Conservation (phyloP, 2,888 invertebrate genomes). For the Lasioglossum vierecki region DNA sequence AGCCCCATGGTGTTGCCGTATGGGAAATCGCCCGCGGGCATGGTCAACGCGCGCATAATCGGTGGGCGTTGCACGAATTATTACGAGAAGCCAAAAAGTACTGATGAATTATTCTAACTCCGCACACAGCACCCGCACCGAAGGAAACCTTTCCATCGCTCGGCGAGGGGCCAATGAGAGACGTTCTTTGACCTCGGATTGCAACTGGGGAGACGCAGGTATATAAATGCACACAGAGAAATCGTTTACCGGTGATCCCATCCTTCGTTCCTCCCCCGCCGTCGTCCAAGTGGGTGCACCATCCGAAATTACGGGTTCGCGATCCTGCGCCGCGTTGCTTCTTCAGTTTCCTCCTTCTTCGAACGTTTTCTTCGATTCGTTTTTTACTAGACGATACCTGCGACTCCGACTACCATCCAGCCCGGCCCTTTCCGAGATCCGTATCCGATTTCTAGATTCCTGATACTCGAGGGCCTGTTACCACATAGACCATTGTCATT, state of each 20-base stretch:
- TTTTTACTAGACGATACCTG: slow-evolving; percentile 2
- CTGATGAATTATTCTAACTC: slow-evolving; percentile 79
- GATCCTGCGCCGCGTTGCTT: slow-evolving; percentile 47
- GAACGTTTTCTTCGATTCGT: neutral
- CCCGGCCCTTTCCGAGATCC: neutral
- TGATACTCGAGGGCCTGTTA: neutral
- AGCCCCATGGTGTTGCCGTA: slow-evolving; percentile 74
- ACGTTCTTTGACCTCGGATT: slow-evolving; percentile 66
- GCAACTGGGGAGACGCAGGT: slow-evolving; percentile 43
- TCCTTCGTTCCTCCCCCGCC: neutral
- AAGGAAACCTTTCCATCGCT: slow-evolving; percentile 40
- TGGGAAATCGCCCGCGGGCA: slow-evolving; percentile 80
- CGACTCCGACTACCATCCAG: neutral
- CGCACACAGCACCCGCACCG: slow-evolving; percentile 56
- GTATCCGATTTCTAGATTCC: slow-evolving; percentile 8
- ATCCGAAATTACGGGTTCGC: slow-evolving; percentile 71
- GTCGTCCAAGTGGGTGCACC: slow-evolving; percentile 24
- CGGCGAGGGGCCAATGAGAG: slow-evolving; percentile 37
- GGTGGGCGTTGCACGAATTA: slow-evolving; percentile 77
- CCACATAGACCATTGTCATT: neutral
- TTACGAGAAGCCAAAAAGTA: slow-evolving; percentile 81
- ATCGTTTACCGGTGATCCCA: slow-evolving; percentile 58
- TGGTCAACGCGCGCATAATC: slow-evolving; percentile 78
- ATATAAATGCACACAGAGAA: slow-evolving; percentile 61
- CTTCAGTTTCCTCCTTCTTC: slow-evolving; percentile 24